phyloP scores from a whole-genome alignment of 1,140 invertebrate species.

The Drosophila orena region DNA sequence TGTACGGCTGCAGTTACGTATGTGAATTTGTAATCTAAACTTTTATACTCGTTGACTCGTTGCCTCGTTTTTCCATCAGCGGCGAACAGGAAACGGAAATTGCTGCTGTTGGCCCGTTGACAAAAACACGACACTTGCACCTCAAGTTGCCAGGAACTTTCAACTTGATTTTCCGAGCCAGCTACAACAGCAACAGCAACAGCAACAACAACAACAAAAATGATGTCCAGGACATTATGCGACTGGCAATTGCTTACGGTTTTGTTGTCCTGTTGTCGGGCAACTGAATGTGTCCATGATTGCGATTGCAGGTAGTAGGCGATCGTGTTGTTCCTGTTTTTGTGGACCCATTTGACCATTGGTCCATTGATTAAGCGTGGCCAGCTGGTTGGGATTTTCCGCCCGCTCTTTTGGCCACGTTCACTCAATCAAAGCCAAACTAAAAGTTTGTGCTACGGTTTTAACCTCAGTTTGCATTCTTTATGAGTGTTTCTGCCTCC shows the following conservation, averaged over 20 bases:
- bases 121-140: slow-evolving; percentile 83
- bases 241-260: slow-evolving; percentile 74
- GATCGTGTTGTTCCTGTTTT: slow-evolving; percentile 36
- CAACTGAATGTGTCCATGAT: slow-evolving; percentile 72
- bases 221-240: slow-evolving; percentile 56
- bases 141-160: slow-evolving; percentile 79
- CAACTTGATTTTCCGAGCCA: slow-evolving; percentile 70
- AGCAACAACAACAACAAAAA: neutral
- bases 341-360: slow-evolving; percentile 65
- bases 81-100: slow-evolving; percentile 79
- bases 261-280: slow-evolving; percentile 46
- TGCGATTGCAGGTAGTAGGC: slow-evolving; percentile 46
- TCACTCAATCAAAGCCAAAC: slow-evolving; percentile 63
- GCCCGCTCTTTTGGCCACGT: slow-evolving; percentile 20
- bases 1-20: slow-evolving; percentile 66
- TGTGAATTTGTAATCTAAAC: slow-evolving; percentile 83
- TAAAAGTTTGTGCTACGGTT: slow-evolving; percentile 57
- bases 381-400: slow-evolving; percentile 20
- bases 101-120: slow-evolving; percentile 81
- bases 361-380: slow-evolving; percentile 79
- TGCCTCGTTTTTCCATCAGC: slow-evolving; percentile 65
- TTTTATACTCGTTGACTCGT: slow-evolving; percentile 71
- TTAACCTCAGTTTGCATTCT: slow-evolving; percentile 66
- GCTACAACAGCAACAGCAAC: neutral
- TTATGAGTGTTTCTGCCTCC: slow-evolving; percentile 42